Conservation (phyloP, 2,888 invertebrate species). For the Mimachlamys varia region DNA sequence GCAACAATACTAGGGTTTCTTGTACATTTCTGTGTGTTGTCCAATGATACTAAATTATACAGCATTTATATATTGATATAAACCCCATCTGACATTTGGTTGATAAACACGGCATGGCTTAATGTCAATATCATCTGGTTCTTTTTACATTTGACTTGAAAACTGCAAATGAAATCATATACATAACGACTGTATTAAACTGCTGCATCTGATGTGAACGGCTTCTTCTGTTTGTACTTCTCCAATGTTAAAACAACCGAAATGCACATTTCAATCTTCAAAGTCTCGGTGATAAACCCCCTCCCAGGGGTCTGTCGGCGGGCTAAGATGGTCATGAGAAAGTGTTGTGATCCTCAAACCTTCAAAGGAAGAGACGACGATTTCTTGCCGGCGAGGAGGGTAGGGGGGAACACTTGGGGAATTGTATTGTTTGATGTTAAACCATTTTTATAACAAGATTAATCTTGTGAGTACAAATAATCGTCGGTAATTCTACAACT, state of each 20-base stretch:
- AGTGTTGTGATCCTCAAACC: neutral
- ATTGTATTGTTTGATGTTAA: constrained; percentile 34
- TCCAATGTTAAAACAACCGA: constrained; percentile 5
- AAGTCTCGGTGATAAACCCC: neutral
- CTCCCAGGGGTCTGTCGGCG: neutral
- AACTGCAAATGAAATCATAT: neutral
- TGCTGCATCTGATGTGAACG: neutral
- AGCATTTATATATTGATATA: neutral
- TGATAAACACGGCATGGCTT: neutral
- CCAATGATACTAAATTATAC: neutral
- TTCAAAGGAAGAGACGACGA: neutral
- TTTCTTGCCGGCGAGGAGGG: neutral
- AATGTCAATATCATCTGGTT: neutral
- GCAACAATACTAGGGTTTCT: no score
- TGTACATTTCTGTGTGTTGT: neutral
- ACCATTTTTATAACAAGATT: neutral
- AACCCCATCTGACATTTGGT: neutral
- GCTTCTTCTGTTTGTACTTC: neutral
- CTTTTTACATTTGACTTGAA: neutral
- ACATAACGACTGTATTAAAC: neutral
- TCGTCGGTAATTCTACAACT: neutral
- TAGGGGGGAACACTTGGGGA: neutral
- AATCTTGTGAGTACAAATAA: constrained; percentile 15
- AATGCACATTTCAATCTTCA: constrained; percentile 31
- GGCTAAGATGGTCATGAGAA: constrained; percentile 22